Conservation (phyloP, 2,113 vertebrate genomes). For the Coturnix japonica region DNA sequence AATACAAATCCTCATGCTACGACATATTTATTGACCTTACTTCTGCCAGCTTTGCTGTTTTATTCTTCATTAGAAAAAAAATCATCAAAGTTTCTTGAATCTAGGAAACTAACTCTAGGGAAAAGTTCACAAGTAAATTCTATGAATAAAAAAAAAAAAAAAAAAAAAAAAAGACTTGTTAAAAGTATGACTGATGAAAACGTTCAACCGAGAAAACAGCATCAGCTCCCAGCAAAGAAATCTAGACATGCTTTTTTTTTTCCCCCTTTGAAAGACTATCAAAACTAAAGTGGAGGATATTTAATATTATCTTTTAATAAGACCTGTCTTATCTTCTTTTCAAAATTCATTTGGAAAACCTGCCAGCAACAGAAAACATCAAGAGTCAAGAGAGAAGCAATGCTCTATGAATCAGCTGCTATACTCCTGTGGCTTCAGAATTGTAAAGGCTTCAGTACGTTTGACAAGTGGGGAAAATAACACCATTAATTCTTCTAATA, state of each 20-base stretch:
- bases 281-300: not conserved
- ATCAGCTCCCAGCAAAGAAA: not conserved
- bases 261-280: not conserved
- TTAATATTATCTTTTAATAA: not conserved
- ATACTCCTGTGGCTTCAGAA: not conserved
- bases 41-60: not conserved
- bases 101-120: not conserved
- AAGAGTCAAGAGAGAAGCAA: not conserved
- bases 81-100: not conserved
- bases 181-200: not conserved
- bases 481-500: not conserved
- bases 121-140: not conserved
- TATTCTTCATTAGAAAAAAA: conserved; percentile 17
- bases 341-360: conserved; percentile 31
- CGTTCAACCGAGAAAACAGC: not conserved
- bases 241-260: not conserved
- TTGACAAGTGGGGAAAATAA: not conserved
- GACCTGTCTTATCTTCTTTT: not conserved
- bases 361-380: not conserved
- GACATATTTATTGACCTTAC: not conserved
- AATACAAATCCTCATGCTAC: not conserved
- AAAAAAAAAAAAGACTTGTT: not conserved
- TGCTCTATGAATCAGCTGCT: not conserved
- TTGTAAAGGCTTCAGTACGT: not conserved
- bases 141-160: not conserved